Evolutionary conservation across 92 coral and sea anemone species (phyloP).

Genomic region (Epizoanthus rinbou): DNA sequence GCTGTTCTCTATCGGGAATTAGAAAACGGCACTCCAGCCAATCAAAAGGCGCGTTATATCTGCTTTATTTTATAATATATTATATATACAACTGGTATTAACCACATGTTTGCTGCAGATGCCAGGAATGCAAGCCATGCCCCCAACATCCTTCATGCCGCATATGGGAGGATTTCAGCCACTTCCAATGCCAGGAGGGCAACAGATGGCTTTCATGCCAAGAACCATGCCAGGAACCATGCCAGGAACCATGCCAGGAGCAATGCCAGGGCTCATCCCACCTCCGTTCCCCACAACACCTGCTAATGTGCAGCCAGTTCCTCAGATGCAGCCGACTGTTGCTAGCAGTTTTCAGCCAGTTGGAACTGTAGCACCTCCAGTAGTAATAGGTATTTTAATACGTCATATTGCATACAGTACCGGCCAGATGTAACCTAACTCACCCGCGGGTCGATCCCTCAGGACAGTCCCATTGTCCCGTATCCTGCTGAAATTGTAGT

Average conservation of each 20-base stretch:
- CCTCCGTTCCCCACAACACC: conserved; percentile 28
- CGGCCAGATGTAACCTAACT: too few species aligned
- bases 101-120: neutral
- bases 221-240: neutral
- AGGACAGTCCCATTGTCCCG: too few species aligned
- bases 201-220: conserved; percentile 27
- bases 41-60: too few species aligned
- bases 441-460: too few species aligned
- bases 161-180: conserved; percentile 42
- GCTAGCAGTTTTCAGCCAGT: conserved; percentile 53
- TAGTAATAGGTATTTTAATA: conserved; percentile 57
- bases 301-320: conserved; percentile 7
- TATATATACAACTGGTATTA: too few species aligned
- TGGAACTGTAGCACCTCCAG: conserved; percentile 49
- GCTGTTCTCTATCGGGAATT: too few species aligned
- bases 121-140: conserved; percentile 73
- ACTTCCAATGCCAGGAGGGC: conserved; percentile 58
- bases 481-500: too few species aligned
- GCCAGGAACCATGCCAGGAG: conserved; percentile 28
- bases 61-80: too few species aligned
- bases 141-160: conserved; percentile 56
- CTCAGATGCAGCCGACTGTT: conserved; percentile 19
- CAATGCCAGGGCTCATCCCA: conserved; percentile 4
- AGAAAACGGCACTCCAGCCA: too few species aligned
- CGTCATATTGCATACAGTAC: too few species aligned